Conservation (phyloP, 2,888 invertebrate species). For the Acanthosoma haemorrhoidale region DNA sequence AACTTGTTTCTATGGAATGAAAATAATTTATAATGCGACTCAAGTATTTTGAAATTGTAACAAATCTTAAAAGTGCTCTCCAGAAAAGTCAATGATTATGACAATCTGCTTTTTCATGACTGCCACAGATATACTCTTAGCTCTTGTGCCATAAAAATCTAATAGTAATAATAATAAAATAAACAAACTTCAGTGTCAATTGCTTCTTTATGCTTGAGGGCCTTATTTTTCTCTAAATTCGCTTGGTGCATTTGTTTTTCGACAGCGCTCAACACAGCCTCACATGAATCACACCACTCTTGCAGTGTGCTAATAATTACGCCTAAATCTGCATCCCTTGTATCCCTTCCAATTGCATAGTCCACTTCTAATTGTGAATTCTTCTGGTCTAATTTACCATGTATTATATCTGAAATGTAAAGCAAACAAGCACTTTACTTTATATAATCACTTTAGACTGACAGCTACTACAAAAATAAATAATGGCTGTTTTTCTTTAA, state of each 20-base stretch:
- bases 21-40: too few species aligned
- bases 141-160: too few species aligned
- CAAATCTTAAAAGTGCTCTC: too few species aligned
- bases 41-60: too few species aligned
- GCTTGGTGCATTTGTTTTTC: slow-evolving; percentile 84
- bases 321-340: slow-evolving; percentile 74
- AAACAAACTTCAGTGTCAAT: slow-evolving; percentile 76
- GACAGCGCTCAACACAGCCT: slow-evolving; percentile 79
- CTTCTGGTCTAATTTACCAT: slow-evolving; percentile 92
- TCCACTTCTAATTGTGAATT: slow-evolving; percentile 90
- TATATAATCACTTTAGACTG: neutral
- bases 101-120: too few species aligned
- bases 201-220: slow-evolving; percentile 70
- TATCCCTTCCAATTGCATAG: slow-evolving; percentile 89
- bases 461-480: neutral
- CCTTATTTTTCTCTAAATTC: slow-evolving; percentile 75
- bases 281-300: slow-evolving; percentile 87
- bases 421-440: neutral
- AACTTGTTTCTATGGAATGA: too few species aligned
- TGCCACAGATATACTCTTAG: too few species aligned
- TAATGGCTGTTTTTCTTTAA: too few species aligned
- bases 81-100: too few species aligned
- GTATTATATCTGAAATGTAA: slow-evolving; percentile 69
- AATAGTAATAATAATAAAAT: too few species aligned
- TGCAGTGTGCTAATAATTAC: slow-evolving; percentile 75